Percentiles rank a stretch among this genome's conserved stretches.
phyloP scores from a whole-genome alignment of 1,140 invertebrate genomes.

The Nautilus pompilius region DNA sequence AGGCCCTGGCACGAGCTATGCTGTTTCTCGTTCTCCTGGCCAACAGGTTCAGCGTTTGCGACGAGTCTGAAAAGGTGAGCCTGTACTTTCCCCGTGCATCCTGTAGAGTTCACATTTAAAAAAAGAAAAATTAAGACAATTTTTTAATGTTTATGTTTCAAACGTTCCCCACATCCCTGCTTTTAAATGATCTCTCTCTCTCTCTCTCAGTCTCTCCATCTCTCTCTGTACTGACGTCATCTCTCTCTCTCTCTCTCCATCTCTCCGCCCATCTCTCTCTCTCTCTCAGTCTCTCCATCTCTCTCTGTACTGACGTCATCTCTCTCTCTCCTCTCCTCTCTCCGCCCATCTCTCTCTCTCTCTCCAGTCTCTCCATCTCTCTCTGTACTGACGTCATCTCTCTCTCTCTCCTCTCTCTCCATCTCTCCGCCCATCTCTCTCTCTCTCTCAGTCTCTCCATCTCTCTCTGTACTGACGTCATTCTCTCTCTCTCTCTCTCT shows the following conservation, averaged over 20 bases:
- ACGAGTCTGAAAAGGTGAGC: conserved; percentile 79
- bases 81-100: conserved; percentile 80
- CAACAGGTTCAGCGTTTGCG: conserved; percentile 75
- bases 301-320: no score
- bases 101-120: conserved; percentile 56
- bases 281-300: not conserved
- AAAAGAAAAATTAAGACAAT: not conserved
- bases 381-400: not conserved
- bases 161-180: no score
- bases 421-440: no score
- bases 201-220: not conserved
- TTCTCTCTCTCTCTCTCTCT: no score
- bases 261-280: not conserved
- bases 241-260: not conserved
- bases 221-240: not conserved
- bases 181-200: not conserved
- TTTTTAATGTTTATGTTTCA: no score
- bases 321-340: no score
- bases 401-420: no score
- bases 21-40: conserved; percentile 80
- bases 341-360: no score
- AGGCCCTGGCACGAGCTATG: conserved; percentile 86
- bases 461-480: not conserved
- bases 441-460: no score
- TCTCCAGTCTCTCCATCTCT: not conserved